Evolutionary conservation across 2,888 invertebrate species (phyloP).

Genomic region (Aplocera efformata): DNA sequence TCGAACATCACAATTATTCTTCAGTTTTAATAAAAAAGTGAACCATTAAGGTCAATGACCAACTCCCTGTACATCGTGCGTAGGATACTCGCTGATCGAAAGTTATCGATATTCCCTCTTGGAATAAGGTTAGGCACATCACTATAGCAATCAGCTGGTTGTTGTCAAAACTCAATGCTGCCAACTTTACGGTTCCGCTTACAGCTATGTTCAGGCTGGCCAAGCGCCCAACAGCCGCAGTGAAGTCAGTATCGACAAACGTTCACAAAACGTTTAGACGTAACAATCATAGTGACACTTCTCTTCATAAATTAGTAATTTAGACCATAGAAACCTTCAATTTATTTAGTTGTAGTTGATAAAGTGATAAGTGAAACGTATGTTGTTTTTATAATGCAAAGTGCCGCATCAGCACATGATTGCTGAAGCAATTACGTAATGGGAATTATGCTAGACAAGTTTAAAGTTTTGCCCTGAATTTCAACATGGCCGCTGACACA

Average conservation of each 20-base stretch:
- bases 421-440: constrained; percentile 78
- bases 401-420: constrained; percentile 70
- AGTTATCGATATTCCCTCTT: constrained; percentile 6
- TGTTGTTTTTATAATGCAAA: constrained; percentile 65
- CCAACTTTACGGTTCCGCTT: constrained; percentile 53
- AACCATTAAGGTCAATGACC: no score
- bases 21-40: no score
- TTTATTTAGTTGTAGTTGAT: constrained; percentile 64
- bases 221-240: constrained; percentile 69
- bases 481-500: constrained; percentile 95
- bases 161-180: constrained; percentile 59
- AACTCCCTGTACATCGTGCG: no score
- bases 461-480: constrained; percentile 79
- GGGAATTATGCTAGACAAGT: constrained; percentile 80
- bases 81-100: no score
- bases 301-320: constrained; percentile 71
- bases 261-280: constrained; percentile 78
- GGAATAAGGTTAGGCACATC: constrained; percentile 26
- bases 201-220: constrained; percentile 62
- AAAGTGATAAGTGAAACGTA: constrained; percentile 74
- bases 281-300: constrained; percentile 72
- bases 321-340: constrained; percentile 63
- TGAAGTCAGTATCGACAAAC: constrained; percentile 71
- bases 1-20: no score
- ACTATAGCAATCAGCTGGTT: constrained; percentile 71